Evolutionary conservation across 2,797 vertebrate genomes (phyloP), one percentile per base, ranked within the genome.

Genomic region (Trematomus bernacchii): DNA sequence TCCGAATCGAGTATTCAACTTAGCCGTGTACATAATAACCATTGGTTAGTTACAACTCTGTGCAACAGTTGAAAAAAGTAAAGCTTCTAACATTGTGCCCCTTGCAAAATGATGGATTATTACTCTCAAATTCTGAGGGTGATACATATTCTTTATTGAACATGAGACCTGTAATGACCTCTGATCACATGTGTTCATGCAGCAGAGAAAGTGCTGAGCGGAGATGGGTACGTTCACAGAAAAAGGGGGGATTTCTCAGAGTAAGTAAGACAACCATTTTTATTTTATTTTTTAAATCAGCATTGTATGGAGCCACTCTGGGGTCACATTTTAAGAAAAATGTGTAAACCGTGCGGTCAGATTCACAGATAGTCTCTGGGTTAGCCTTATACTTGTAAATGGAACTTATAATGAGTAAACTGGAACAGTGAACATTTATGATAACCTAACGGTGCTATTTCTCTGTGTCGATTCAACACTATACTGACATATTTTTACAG

Each of bases 191-290:
- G 15, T 77, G 1, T 61, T 46, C 33, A 5, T 30, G 4, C 77
- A 92, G 86, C 23, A 27, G 58, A 6, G 12, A 43, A 14, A 65
- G 16, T 6, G 33, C 33, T 33, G 0, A 2, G 16, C 0, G 0
- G 1, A 2, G 0, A 16, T 0, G 82, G 57, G 0, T 92, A 92
- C 13, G 0, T 84, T 0, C 0, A 0, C 6, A 81, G 51, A 47
- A 51, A 0, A 0, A 1, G 23, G 0, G 0, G 21, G n/a, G 12
- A 15, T 3, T 0, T 81, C 7, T 80, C 85, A 15, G 0, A 5
- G 90, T 92, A 73, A 88, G 87, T 83, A 46, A 40, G n/a, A 50
- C 3, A 10, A 14, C 18, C 10, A 44, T 14, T 13, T 48, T 14
- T 4, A 11, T 14, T 52, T 6, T 40, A 60, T 37, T 37, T 46